Conservation (phyloP, 2,888 invertebrate genomes). For the Drosophila paranaensis region DNA sequence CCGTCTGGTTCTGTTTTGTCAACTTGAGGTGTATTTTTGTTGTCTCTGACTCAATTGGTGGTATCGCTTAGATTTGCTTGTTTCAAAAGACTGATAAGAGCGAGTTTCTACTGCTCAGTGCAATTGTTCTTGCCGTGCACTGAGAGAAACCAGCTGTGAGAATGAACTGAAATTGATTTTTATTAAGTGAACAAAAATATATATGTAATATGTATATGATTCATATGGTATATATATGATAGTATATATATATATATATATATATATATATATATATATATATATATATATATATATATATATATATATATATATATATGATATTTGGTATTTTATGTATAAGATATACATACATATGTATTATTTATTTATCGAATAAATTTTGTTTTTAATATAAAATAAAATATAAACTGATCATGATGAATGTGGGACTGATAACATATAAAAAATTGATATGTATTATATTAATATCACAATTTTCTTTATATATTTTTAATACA, state of each 20-base stretch:
- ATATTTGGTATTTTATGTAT: not conserved
- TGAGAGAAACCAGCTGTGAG: not conserved
- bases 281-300: not conserved
- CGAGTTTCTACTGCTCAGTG: conserved; percentile 17
- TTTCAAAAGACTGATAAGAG: conserved; percentile 56
- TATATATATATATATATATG: not conserved
- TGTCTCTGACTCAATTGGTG: conserved; percentile 71
- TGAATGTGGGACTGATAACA: too few relatives aligned
- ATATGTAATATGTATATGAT: not conserved
- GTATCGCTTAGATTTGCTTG: conserved; percentile 74
- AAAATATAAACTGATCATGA: not conserved
- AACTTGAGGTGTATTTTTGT: conserved; percentile 61
- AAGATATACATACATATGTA: not conserved
- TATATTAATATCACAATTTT: too few relatives aligned
- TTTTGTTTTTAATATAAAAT: not conserved
- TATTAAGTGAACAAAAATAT: not conserved
- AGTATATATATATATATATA: not conserved
- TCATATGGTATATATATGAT: not conserved
- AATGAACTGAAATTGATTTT: not conserved
- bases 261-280: too few relatives aligned
- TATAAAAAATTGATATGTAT: too few relatives aligned
- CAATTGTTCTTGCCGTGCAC: conserved; percentile 29
- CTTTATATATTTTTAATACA: too few relatives aligned
- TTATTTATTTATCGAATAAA: not conserved
- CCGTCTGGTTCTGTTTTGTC: conserved; percentile 53